Conservation (phyloP, 2,113 vertebrate genomes). For the Rhinoptilus africanus region DNA sequence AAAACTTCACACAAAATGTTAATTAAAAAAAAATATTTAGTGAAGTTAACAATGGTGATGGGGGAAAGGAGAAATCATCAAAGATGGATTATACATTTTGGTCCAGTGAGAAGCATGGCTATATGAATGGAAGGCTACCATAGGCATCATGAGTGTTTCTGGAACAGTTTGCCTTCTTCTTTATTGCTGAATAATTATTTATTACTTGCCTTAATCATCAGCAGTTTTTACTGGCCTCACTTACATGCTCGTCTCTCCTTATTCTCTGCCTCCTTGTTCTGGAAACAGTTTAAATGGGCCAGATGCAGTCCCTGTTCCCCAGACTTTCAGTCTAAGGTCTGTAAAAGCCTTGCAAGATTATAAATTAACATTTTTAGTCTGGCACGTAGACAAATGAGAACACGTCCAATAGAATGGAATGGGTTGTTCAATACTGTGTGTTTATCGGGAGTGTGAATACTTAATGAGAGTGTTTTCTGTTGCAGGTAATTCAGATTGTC, state of each 20-base stretch:
- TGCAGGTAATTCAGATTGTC: constrained; percentile 94
- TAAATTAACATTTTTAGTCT: neutral
- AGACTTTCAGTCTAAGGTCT: neutral
- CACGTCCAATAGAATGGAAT: neutral
- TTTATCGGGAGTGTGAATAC: neutral
- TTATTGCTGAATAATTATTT: neutral
- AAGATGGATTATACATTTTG: neutral
- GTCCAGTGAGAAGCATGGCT: neutral
- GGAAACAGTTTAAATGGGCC: neutral
- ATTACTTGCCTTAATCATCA: neutral
- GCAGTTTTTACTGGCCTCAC: neutral
- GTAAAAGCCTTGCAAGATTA: neutral
- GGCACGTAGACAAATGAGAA: neutral
- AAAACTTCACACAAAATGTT: neutral
- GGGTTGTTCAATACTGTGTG: neutral
- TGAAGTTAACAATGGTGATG: neutral
- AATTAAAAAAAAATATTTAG: neutral
- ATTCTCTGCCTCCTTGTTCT: neutral
- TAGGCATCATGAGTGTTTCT: neutral
- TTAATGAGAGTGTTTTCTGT: constrained; percentile 46
- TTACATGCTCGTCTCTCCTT: neutral
- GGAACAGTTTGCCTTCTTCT: neutral
- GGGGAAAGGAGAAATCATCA: neutral
- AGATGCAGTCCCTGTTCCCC: neutral
- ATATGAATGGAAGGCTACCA: neutral